Percentiles rank a stretch among this genome's conserved stretches.
Conservation (phyloP, 1,140 invertebrate species). For the Drosophila lacteicornis region DNA sequence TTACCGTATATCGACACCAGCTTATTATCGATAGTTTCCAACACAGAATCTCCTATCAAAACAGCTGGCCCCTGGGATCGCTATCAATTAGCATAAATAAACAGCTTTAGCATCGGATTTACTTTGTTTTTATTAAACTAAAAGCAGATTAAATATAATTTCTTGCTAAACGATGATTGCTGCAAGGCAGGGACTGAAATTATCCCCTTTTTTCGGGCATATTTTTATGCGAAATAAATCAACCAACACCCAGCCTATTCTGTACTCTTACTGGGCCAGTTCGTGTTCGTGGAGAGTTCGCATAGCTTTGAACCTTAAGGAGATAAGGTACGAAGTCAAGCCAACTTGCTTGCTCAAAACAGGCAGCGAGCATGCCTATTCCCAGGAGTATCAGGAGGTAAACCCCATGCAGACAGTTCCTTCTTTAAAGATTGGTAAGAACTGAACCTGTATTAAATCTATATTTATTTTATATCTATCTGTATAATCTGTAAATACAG, state of each 20-base stretch:
- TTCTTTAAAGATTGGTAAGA: slow-evolving; percentile 91
- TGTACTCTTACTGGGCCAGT: slow-evolving; percentile 95
- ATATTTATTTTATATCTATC: too few species aligned
- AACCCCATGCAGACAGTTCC: slow-evolving; percentile 98
- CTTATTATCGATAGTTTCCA: slow-evolving; percentile 18
- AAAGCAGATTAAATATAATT: not conserved
- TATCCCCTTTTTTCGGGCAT: too few species aligned
- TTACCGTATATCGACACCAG: not conserved
- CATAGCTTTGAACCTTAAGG: slow-evolving; percentile 96
- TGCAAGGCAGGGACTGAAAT: not conserved
- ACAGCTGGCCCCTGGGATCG: slow-evolving; percentile 7
- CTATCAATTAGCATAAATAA: slow-evolving; percentile 1
- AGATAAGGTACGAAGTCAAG: slow-evolving; percentile 96
- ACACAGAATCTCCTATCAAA: not conserved
- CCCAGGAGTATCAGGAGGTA: slow-evolving; percentile 91
- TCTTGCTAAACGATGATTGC: not conserved
- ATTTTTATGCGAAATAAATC: not conserved
- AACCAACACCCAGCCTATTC: slow-evolving; percentile 87
- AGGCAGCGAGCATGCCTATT: slow-evolving; percentile 92
- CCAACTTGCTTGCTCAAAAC: slow-evolving; percentile 94
- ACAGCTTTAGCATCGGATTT: not conserved
- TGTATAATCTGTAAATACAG: slow-evolving; percentile 53
- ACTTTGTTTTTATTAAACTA: not conserved
- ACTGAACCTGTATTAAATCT: too few species aligned
- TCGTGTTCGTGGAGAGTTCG: slow-evolving; percentile 95